Evolutionary conservation across 2,888 invertebrate species (phyloP).

Genomic region (Laothoe populi): DNA sequence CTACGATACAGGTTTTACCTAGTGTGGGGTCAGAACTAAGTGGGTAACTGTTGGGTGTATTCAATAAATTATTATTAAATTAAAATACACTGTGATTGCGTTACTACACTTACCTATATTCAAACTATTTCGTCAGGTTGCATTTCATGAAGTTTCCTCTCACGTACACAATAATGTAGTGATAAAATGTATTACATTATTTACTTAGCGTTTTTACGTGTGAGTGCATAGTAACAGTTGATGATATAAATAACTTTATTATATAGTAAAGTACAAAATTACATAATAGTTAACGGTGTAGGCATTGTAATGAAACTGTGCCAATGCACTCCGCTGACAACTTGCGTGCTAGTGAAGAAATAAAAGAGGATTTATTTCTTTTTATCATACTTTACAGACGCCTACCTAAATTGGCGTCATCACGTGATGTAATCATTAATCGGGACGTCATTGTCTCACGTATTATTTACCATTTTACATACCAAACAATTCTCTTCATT

Average conservation of each 20-base stretch:
- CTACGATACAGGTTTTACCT: too few species aligned
- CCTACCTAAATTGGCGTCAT: slow-evolving; percentile 1
- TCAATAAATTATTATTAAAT: too few species aligned
- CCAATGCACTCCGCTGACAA: slow-evolving; percentile 10
- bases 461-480: slow-evolving; percentile 19
- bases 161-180: neutral
- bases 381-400: neutral
- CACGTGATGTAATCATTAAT: slow-evolving; percentile 21
- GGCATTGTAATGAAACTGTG: slow-evolving; percentile 21
- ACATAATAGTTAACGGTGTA: slow-evolving; percentile 14
- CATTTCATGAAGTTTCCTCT: neutral
- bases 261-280: slow-evolving; percentile 15
- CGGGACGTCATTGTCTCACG: slow-evolving; percentile 23
- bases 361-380: too few species aligned
- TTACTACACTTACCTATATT: too few species aligned
- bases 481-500: slow-evolving; percentile 25
- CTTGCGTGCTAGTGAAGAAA: slow-evolving; percentile 10
- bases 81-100: too few species aligned
- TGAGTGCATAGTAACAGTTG: slow-evolving; percentile 9
- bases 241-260: slow-evolving; percentile 10
- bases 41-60: too few species aligned
- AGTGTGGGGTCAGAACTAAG: too few species aligned
- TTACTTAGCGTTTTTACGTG: slow-evolving; percentile 9
- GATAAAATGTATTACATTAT: slow-evolving; percentile 12
- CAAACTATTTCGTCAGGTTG: neutral